Evolutionary conservation across 2,888 invertebrate species (phyloP).

Genomic region (Standfussiana lucernea): DNA sequence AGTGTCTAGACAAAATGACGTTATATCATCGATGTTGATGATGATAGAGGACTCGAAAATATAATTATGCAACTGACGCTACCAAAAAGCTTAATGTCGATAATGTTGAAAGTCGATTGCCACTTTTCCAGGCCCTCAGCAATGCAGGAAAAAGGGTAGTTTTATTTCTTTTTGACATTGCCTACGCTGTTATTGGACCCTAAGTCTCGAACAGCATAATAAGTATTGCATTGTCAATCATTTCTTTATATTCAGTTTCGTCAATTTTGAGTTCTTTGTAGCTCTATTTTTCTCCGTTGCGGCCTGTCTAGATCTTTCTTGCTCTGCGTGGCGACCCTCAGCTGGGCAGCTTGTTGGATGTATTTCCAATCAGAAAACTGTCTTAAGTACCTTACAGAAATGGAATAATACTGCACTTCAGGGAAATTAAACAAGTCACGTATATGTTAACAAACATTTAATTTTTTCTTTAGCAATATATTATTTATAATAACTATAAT

Average conservation of each 20-base stretch:
- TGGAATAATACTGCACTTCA: not conserved
- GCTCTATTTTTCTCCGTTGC: not conserved
- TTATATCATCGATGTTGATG: not conserved
- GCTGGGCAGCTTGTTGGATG: not conserved
- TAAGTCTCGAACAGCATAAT: not conserved
- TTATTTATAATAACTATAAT: constrained; percentile 89
- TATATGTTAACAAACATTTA: constrained; percentile 90
- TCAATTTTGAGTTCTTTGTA: not conserved
- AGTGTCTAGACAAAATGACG: not conserved
- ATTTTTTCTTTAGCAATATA: constrained; percentile 90
- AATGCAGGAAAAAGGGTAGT: not conserved
- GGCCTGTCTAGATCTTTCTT: not conserved
- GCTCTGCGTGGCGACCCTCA: not conserved
- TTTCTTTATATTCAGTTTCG: not conserved
- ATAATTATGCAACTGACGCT: not conserved
- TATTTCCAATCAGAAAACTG: not conserved
- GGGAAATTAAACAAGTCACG: constrained; percentile 62
- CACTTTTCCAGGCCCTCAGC: not conserved
- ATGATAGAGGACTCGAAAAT: not conserved
- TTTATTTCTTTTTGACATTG: not conserved
- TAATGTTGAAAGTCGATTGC: not conserved
- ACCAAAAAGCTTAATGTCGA: not conserved
- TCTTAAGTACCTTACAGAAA: not conserved
- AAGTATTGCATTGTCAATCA: too few relatives aligned
- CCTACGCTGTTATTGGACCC: not conserved